Base-by-base conservation (phyloP, 2,888 invertebrate genomes). In the Thymelicus sylvestris region DNA sequence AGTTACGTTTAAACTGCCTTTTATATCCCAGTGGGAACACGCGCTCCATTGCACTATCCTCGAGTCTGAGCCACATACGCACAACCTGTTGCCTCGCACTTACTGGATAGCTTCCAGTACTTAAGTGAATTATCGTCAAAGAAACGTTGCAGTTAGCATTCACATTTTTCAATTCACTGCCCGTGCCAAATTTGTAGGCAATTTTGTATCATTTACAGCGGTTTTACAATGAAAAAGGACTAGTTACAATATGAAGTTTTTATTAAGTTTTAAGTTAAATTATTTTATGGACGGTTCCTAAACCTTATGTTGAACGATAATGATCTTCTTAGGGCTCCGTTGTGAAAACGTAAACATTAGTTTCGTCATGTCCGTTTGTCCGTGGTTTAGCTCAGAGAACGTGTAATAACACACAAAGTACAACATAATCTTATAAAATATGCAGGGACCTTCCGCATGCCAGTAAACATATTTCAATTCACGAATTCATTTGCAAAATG, bases 131-230 rank as follows among this genome's bases (percentile, higher is more conserved):
- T 89, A 91, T 86, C 86, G 86, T 88, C 86, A 88, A 89, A 90
- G 89, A 91, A 90, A 89, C 86, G 81, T 84, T 84, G 83, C 83
- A 88, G 84, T 92, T 92, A 92, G 90, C 91, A 92, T 93, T 92
- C 89, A 92, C 88, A 92, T 92, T 93, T 93, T 93, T 93, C 93
- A 93, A 92, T 93, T 88, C 83, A 76, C 85, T 77, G 74, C 81
- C 80, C 79, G 82, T 92, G 92, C 92, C 92, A 92, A 91, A 83
- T 83, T 83, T 84, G 86, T 69, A 59, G 69, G 64, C 59, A 64
- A 59, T 69, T 64, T 64, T 57, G 13, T 13, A 13, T 24, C 13
- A 48, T n/a, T 63, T 48, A 13, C 13, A 31, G 63, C 19, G 19
- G 19, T 19, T 13, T 12, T 44, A 12, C 12, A 12, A 4, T 44